Conservation (phyloP, 2,888 invertebrate species). For the Heliconius erato region DNA sequence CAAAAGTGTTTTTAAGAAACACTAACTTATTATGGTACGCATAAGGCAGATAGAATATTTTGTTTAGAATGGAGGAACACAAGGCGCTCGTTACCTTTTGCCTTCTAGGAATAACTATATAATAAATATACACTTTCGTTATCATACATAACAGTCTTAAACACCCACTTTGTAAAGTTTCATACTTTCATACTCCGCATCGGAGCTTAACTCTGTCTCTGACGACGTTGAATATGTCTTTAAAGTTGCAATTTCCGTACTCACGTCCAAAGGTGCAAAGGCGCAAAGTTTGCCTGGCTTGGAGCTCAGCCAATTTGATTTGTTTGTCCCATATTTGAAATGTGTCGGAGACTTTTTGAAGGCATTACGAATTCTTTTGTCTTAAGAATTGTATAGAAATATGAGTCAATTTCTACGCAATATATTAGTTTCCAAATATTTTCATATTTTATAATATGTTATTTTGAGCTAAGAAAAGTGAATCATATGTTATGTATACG, state of each 20-base stretch:
- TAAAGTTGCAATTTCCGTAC: conserved; percentile 9
- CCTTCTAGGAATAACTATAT: no score
- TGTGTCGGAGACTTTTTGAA: conserved; percentile 19
- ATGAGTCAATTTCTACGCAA: background rate
- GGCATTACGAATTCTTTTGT: conserved; percentile 25
- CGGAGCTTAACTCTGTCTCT: background rate
- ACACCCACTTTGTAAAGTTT: background rate
- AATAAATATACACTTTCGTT: background rate
- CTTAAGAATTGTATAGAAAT: conserved; percentile 20
- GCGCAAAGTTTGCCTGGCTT: conserved; percentile 16
- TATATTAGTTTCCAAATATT: conserved; percentile 24
- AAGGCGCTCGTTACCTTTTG: no score
- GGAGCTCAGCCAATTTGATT: conserved; percentile 35
- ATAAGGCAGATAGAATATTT: no score
- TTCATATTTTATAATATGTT: background rate
- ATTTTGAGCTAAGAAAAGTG: background rate
- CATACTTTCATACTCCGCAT: background rate
- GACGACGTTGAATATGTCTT: background rate
- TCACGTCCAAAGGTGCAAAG: conserved; percentile 24
- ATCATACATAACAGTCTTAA: background rate
- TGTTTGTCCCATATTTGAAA: conserved; percentile 35
- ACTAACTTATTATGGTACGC: no score
- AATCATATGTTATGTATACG: background rate
- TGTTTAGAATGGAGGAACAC: no score
- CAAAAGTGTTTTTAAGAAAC: no score